These are phyloP conservation scores for Pristionchus japonicus DNA, from an alignment of 2,888 invertebrate species.

Conservation along the genomic window DNA sequence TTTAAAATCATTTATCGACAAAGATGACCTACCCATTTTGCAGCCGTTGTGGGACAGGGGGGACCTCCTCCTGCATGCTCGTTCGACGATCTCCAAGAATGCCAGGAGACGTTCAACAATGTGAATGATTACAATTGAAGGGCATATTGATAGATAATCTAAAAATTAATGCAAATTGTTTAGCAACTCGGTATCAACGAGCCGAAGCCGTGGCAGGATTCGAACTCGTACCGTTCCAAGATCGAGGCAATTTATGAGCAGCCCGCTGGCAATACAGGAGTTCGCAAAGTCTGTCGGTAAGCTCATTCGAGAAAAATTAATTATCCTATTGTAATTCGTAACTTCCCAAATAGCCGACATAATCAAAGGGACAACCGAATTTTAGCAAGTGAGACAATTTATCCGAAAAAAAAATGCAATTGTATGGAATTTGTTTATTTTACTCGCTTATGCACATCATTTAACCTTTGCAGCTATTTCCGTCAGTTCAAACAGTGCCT, in stretches of 20 bases:
- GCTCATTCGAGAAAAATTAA: neutral
- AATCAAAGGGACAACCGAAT: too few relatives aligned
- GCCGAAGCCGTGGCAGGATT: slow-evolving; percentile 42
- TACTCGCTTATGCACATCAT: too few relatives aligned
- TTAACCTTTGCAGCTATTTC: slow-evolving; percentile 40
- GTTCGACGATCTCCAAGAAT: neutral
- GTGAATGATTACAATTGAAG: neutral
- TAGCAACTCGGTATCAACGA: slow-evolving; percentile 26
- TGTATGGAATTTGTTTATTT: too few relatives aligned
- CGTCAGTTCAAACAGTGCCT: slow-evolving; percentile 39
- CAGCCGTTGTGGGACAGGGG: neutral
- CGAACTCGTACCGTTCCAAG: slow-evolving; percentile 4
- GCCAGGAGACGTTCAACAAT: slow-evolving; percentile 29
- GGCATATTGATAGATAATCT: neutral
- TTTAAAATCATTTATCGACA: too few relatives aligned
- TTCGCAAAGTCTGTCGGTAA: slow-evolving; percentile 32
- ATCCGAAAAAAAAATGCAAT: too few relatives aligned
- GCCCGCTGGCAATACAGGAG: neutral
- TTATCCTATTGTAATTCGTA: too few relatives aligned
- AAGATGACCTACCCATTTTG: neutral
- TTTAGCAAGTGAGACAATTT: too few relatives aligned
- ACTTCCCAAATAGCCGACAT: too few relatives aligned
- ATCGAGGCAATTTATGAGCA: slow-evolving; percentile 36
- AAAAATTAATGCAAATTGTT: neutral
- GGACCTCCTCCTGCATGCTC: neutral